Evolutionary conservation across 2,797 vertebrate genomes (phyloP).

Genomic region (Gadopsis marmoratus): DNA sequence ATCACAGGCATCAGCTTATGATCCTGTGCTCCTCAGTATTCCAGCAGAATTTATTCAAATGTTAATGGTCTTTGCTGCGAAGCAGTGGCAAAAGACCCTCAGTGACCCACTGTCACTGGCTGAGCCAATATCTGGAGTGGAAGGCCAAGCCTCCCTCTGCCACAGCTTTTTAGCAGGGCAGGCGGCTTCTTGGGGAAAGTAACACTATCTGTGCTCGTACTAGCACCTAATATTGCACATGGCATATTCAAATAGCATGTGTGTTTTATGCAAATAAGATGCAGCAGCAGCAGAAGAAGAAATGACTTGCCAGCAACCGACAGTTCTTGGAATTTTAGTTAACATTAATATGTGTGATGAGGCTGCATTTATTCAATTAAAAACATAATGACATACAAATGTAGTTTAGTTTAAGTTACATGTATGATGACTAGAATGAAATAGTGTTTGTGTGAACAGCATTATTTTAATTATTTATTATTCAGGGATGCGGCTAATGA

Average conservation of each 20-base stretch:
- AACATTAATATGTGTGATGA: slow-evolving; percentile 31
- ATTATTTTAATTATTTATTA: not conserved
- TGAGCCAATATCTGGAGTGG: slow-evolving; percentile 58
- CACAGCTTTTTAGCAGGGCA: slow-evolving; percentile 52
- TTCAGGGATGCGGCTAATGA: not conserved
- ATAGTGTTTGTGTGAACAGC: not conserved
- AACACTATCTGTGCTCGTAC: slow-evolving; percentile 20
- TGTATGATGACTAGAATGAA: not conserved
- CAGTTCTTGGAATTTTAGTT: slow-evolving; percentile 29
- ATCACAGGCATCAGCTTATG: slow-evolving; percentile 53
- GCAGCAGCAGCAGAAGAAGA: slow-evolving; percentile 17
- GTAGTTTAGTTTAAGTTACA: not conserved
- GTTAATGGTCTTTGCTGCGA: slow-evolving; percentile 61
- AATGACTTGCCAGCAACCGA: slow-evolving; percentile 26
- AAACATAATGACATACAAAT: not conserved
- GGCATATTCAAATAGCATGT: slow-evolving; percentile 54
- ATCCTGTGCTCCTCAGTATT: slow-evolving; percentile 45
- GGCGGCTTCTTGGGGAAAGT: slow-evolving; percentile 36
- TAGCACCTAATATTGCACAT: slow-evolving; percentile 39
- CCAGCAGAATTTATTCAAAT: slow-evolving; percentile 66
- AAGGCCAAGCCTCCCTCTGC: slow-evolving; percentile 49
- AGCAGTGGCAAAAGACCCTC: slow-evolving; percentile 29
- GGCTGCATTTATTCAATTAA: slow-evolving; percentile 4
- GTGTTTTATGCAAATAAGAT: slow-evolving; percentile 56
- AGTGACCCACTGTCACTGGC: slow-evolving; percentile 51